These are phyloP conservation scores for Aricia artaxerxes DNA, from an alignment of 2,888 invertebrate genomes.

Conservation along the genomic window DNA sequence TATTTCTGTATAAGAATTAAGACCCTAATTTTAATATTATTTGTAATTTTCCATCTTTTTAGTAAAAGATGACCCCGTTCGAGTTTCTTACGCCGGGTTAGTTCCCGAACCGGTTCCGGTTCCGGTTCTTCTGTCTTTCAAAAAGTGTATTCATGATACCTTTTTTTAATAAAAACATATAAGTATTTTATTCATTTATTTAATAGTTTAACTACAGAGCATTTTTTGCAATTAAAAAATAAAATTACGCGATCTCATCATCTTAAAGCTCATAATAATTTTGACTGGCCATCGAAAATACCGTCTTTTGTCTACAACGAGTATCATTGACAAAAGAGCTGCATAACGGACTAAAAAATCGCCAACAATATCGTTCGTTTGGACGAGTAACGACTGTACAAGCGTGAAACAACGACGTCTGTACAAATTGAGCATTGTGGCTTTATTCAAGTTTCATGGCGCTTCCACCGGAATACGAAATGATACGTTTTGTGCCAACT, in stretches of 20 bases:
- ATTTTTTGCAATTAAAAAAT: no score
- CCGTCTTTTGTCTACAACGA: background rate
- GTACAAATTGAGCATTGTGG: conserved; percentile 28
- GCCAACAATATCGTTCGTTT: background rate
- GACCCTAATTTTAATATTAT: no score
- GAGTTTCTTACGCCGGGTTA: no score
- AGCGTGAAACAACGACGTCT: conserved; percentile 4
- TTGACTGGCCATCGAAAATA: background rate
- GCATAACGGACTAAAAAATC: conserved; percentile 3
- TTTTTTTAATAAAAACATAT: no score
- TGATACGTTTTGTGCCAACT: conserved; percentile 16
- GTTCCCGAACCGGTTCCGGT: no score
- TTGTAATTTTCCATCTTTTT: no score
- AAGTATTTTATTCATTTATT: no score
- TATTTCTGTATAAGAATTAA: no score
- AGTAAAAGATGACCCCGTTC: no score
- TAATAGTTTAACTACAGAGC: no score
- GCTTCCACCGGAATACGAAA: conserved; percentile 17
- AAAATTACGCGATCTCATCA: background rate
- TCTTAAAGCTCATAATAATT: background rate
- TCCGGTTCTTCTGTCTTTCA: no score
- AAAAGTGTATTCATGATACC: no score
- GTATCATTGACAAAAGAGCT: background rate
- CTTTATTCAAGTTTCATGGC: conserved; percentile 27
- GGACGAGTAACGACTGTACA: background rate